These are phyloP conservation scores for Ganaspis brasiliensis DNA, from an alignment of 2,888 invertebrate species.

Conservation along the genomic window DNA sequence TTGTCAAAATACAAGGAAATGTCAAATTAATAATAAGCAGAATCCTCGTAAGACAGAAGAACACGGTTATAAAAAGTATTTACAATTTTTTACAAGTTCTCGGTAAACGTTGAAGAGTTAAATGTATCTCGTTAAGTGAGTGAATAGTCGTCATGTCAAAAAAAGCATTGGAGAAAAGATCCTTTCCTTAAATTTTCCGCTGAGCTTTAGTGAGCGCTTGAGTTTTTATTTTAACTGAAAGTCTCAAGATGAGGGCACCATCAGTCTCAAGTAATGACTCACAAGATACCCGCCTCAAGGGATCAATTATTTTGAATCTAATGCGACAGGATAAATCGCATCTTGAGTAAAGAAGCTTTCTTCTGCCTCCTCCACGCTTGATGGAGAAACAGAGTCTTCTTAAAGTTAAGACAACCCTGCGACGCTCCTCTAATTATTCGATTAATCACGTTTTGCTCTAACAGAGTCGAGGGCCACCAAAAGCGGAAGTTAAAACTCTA, in stretches of 20 bases:
- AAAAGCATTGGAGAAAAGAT: slow-evolving; percentile 40
- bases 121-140: slow-evolving; percentile 21
- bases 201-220: slow-evolving; percentile 54
- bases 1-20: no score
- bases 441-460: slow-evolving; percentile 42
- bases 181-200: slow-evolving; percentile 66
- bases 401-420: slow-evolving; percentile 29
- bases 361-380: slow-evolving; percentile 16
- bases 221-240: slow-evolving; percentile 53
- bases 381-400: slow-evolving; percentile 30
- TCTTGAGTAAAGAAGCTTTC: slow-evolving; percentile 46
- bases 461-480: background rate
- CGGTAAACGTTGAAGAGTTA: background rate
- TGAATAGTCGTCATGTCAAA: slow-evolving; percentile 8
- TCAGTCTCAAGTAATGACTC: slow-evolving; percentile 72
- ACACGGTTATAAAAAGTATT: background rate
- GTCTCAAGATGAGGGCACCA: slow-evolving; percentile 48
- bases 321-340: slow-evolving; percentile 73
- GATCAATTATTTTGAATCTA: slow-evolving; percentile 77
- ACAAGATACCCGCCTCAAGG: slow-evolving; percentile 68
- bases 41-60: no score
- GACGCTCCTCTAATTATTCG: slow-evolving; percentile 38
- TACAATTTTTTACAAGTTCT: background rate
- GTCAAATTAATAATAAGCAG: no score
- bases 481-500: background rate